phyloP scores from a whole-genome alignment of 2,113 vertebrate genomes.

The Diadophis punctatus region DNA sequence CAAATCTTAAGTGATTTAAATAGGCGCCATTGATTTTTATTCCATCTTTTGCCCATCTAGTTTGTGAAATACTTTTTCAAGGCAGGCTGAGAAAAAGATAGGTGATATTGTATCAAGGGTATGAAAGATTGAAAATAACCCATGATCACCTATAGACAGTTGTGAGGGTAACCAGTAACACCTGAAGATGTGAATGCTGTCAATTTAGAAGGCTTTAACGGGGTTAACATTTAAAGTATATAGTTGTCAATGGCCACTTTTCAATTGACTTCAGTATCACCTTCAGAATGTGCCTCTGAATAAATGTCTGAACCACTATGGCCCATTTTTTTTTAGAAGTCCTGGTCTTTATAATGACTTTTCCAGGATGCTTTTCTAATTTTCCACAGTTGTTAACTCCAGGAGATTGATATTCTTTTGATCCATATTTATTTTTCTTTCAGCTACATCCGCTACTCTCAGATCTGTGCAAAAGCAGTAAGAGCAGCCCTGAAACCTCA shows the following conservation, averaged over 20 bases:
- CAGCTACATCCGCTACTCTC: slow-evolving; percentile 91
- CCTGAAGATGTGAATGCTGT: neutral
- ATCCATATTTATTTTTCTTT: neutral
- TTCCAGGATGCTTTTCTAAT: neutral
- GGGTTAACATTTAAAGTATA: neutral
- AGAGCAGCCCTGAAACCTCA: slow-evolving; percentile 86
- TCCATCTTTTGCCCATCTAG: too few relatives aligned
- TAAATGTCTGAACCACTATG: too few relatives aligned
- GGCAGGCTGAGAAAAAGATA: too few relatives aligned
- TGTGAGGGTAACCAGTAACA: neutral
- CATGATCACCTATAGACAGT: neutral
- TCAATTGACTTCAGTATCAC: neutral
- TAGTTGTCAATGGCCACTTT: neutral
- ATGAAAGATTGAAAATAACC: neutral
- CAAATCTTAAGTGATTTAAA: too few relatives aligned
- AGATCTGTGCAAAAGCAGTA: slow-evolving; percentile 86
- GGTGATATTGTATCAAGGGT: neutral
- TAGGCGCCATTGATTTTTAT: too few relatives aligned
- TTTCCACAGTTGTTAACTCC: neutral
- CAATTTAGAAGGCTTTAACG: neutral
- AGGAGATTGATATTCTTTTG: neutral
- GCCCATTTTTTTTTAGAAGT: neutral
- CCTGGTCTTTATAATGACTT: neutral
- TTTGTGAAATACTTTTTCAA: too few relatives aligned
- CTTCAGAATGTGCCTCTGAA: neutral